A percentile compares a stretch with the other conserved stretches of the same genome.
Conservation (phyloP, 2,888 invertebrate genomes). For the Cheilosia grossa region DNA sequence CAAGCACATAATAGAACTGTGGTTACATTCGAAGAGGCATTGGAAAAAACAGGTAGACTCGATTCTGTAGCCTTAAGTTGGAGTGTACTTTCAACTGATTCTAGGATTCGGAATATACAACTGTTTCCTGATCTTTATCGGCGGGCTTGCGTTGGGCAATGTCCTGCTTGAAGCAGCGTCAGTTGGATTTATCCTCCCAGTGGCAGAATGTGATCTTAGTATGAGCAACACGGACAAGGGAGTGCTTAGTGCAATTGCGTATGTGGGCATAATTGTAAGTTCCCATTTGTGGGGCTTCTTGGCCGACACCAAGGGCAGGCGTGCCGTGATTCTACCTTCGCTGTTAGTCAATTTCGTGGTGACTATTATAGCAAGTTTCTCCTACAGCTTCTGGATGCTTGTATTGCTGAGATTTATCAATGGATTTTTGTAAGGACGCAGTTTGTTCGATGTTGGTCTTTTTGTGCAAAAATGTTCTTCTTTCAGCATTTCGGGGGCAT, state of each 20-base stretch:
- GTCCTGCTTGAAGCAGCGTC: slow-evolving; percentile 83
- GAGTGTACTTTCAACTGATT: slow-evolving; percentile 6
- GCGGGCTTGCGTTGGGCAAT: slow-evolving; percentile 84
- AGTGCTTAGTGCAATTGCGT: slow-evolving; percentile 81
- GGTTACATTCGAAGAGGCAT: slow-evolving; percentile 21
- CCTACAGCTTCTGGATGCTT: slow-evolving; percentile 84
- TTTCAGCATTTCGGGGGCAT: slow-evolving; percentile 81
- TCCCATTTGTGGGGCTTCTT: slow-evolving; percentile 85
- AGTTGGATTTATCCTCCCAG: slow-evolving; percentile 84
- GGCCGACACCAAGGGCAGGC: slow-evolving; percentile 84
- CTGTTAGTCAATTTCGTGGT: slow-evolving; percentile 83
- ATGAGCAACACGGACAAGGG: slow-evolving; percentile 82
- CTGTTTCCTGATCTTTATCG: slow-evolving; percentile 82
- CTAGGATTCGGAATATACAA: slow-evolving; percentile 84
- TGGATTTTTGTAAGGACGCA: slow-evolving; percentile 84
- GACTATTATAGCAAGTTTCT: slow-evolving; percentile 84
- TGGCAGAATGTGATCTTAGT: slow-evolving; percentile 83
- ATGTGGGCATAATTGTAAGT: slow-evolving; percentile 84
- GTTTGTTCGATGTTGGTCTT: too few species aligned
- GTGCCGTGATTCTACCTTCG: slow-evolving; percentile 83
- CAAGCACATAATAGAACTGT: neutral
- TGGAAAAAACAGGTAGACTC: slow-evolving; percentile 38
- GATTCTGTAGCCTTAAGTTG: neutral
- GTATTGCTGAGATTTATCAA: slow-evolving; percentile 84
- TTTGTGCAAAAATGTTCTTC: neutral